phyloP scores from a whole-genome alignment of 2,113 vertebrate species.

The Panurus biarmicus region DNA sequence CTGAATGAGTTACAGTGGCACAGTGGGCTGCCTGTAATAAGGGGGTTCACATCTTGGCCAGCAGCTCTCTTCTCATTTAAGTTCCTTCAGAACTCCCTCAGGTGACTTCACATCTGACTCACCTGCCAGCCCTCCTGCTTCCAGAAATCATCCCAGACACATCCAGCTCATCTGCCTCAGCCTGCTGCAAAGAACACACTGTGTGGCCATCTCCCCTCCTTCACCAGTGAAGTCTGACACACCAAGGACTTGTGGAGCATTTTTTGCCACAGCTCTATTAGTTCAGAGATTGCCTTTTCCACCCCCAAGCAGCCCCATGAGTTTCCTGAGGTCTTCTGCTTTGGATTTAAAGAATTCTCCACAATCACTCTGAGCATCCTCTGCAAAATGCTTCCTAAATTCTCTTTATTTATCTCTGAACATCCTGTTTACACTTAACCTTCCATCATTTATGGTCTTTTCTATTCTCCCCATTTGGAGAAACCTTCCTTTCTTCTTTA shows the following conservation, averaged over 20 bases:
- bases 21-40: not conserved
- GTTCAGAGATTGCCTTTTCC: not conserved
- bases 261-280: not conserved
- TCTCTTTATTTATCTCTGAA: not conserved
- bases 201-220: not conserved
- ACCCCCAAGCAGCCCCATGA: not conserved
- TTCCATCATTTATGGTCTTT: not conserved
- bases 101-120: not conserved
- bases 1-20: not conserved
- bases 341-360: not conserved
- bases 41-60: not conserved
- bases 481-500: not conserved
- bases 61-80: not conserved
- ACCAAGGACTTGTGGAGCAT: fast-evolving
- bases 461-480: not conserved
- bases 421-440: not conserved
- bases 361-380: not conserved
- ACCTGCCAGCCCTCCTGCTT: not conserved
- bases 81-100: not conserved
- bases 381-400: not conserved
- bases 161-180: not conserved
- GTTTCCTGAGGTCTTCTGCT: not conserved
- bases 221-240: not conserved
- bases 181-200: not conserved
- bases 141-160: not conserved